These are phyloP conservation scores for Alloplasta piceator DNA, from an alignment of 2,888 invertebrate genomes.

Conservation along the genomic window DNA sequence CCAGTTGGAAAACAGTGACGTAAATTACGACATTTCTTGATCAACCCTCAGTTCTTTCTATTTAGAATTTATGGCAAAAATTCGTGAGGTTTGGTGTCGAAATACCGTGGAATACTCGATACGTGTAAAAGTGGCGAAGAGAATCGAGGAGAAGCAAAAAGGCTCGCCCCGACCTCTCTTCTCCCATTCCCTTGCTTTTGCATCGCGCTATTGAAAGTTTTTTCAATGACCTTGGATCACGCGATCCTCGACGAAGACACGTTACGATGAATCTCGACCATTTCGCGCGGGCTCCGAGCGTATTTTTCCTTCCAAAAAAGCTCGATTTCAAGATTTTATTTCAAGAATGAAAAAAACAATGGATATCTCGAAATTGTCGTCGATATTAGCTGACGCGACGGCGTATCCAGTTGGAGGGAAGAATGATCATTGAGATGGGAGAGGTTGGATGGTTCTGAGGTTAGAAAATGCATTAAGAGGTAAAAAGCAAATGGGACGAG, in stretches of 20 bases:
- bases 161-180: neutral
- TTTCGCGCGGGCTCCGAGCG: neutral
- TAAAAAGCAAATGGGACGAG: constrained; percentile 69
- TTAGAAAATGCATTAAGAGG: constrained; percentile 47
- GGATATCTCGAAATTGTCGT: constrained; percentile 7
- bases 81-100: too few relatives aligned
- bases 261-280: constrained; percentile 58
- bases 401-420: constrained; percentile 11
- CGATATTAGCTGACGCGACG: constrained; percentile 24
- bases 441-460: constrained; percentile 24
- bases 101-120: too few relatives aligned
- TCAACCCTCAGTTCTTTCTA: too few relatives aligned
- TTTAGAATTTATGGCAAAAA: too few relatives aligned
- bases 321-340: neutral
- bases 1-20: too few relatives aligned
- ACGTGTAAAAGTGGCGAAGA: neutral
- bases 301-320: too few relatives aligned
- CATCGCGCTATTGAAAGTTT: constrained; percentile 54
- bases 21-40: too few relatives aligned
- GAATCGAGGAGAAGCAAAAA: neutral
- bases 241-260: constrained; percentile 63
- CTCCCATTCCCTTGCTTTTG: constrained; percentile 20
- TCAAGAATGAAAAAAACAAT: neutral
- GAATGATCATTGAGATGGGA: constrained; percentile 11
- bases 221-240: constrained; percentile 60